These are phyloP conservation scores for Eupithecia exiguata DNA, from an alignment of 2,888 invertebrate genomes.

Conservation along the genomic window DNA sequence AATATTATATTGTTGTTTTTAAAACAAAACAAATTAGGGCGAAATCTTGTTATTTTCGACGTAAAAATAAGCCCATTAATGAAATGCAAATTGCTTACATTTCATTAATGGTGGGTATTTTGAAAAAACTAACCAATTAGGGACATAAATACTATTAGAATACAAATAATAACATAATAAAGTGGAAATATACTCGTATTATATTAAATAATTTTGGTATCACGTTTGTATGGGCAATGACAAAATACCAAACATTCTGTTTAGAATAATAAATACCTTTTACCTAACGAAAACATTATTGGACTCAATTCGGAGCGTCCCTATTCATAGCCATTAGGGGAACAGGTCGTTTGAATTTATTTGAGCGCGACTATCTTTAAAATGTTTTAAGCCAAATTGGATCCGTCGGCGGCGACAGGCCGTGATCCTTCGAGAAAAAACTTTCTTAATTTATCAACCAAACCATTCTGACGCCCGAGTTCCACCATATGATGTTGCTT, in stretches of 20 bases:
- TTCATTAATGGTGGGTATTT: no score
- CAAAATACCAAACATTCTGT: slow-evolving; percentile 36
- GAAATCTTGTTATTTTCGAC: no score
- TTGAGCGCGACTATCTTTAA: slow-evolving; percentile 53
- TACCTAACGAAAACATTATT: slow-evolving; percentile 43
- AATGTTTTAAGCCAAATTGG: slow-evolving; percentile 58
- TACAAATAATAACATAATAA: no score
- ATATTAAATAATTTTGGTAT: no score
- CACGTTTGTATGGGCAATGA: neutral
- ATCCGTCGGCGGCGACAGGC: slow-evolving; percentile 58
- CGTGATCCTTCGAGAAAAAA: slow-evolving; percentile 51
- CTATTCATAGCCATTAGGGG: slow-evolving; percentile 58
- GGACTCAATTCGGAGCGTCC: slow-evolving; percentile 49
- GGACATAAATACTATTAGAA: no score
- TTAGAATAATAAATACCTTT: slow-evolving; percentile 27
- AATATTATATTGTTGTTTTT: no score
- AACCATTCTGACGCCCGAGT: slow-evolving; percentile 49
- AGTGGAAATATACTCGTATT: no score
- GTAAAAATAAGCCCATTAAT: no score
- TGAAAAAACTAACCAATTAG: no score
- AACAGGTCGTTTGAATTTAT: slow-evolving; percentile 55
- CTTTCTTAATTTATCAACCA: slow-evolving; percentile 46
- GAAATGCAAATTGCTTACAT: no score
- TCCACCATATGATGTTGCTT: slow-evolving; percentile 59
- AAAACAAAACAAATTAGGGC: no score